Conservation (phyloP, 1,140 invertebrate species). For the Ceratina japonica region DNA sequence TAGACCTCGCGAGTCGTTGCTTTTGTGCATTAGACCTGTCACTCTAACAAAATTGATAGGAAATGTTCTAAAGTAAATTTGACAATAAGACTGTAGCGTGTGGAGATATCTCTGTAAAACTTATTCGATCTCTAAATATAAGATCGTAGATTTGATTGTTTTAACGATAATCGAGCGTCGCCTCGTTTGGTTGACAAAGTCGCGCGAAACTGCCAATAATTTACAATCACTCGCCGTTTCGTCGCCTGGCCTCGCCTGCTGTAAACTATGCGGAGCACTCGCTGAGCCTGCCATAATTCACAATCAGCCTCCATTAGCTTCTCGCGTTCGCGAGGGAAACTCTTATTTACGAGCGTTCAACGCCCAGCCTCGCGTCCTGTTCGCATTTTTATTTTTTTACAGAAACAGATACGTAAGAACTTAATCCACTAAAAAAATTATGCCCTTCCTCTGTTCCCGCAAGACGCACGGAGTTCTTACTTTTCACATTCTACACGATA, state of each 20-base stretch:
- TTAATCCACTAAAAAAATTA: background rate
- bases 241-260: background rate
- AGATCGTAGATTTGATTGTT: no score
- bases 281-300: slow-evolving; percentile 28
- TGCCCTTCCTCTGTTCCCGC: background rate
- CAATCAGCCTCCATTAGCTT: slow-evolving; percentile 43
- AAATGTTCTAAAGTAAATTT: no score
- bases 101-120: no score
- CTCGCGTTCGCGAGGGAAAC: slow-evolving; percentile 14
- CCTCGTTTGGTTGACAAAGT: background rate
- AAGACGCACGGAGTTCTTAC: no score
- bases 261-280: slow-evolving; percentile 36
- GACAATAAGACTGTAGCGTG: no score
- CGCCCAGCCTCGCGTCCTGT: background rate
- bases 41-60: no score
- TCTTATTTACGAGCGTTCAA: slow-evolving; percentile 19
- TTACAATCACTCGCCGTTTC: slow-evolving; percentile 39
- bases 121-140: no score
- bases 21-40: no score
- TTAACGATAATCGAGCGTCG: background rate
- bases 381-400: background rate
- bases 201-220: slow-evolving; percentile 35
- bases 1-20: no score
- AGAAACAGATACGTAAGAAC: background rate
- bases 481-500: background rate